phyloP scores from a whole-genome alignment of 1,140 invertebrate species.

The Phocides pigmalion region DNA sequence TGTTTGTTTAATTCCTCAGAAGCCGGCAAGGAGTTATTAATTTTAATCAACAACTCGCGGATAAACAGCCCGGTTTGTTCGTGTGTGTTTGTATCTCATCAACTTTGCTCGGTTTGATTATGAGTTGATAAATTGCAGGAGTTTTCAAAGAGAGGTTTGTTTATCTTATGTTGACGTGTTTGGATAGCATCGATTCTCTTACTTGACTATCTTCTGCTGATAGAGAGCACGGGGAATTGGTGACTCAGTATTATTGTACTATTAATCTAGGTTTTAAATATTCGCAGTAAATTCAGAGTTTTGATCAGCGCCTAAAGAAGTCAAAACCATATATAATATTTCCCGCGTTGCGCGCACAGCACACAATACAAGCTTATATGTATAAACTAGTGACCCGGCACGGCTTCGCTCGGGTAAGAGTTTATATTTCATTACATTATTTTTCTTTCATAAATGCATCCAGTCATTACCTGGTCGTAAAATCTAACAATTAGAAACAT shows the following conservation, averaged over 20 bases:
- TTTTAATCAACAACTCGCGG: slow-evolving; percentile 34
- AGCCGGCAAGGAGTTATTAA: slow-evolving; percentile 32
- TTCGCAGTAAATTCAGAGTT: no score
- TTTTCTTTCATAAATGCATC: no score
- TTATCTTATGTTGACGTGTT: slow-evolving; percentile 2
- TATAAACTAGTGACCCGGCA: no score
- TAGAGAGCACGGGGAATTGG: neutral
- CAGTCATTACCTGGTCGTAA: no score
- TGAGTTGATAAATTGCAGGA: slow-evolving; percentile 32
- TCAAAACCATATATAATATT: no score
- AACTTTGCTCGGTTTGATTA: slow-evolving; percentile 34
- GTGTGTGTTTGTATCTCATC: slow-evolving; percentile 31
- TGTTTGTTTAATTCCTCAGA: slow-evolving; percentile 33
- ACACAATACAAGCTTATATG: no score
- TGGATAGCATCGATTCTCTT: neutral
- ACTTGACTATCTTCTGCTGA: neutral
- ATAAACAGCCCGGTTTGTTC: slow-evolving; percentile 16
- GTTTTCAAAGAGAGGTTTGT: slow-evolving; percentile 23
- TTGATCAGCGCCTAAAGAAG: no score
- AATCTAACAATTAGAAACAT: no score
- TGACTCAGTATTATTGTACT: neutral
- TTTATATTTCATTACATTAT: no score
- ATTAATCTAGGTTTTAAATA: no score
- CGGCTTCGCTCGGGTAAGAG: no score
- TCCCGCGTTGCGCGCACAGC: no score